A percentile compares a stretch with the other conserved stretches of the same genome.
Evolutionary conservation across 35 echinoderm and acorn worm genomes (phyloP).

Genomic region (Ophioderma brevispina): DNA sequence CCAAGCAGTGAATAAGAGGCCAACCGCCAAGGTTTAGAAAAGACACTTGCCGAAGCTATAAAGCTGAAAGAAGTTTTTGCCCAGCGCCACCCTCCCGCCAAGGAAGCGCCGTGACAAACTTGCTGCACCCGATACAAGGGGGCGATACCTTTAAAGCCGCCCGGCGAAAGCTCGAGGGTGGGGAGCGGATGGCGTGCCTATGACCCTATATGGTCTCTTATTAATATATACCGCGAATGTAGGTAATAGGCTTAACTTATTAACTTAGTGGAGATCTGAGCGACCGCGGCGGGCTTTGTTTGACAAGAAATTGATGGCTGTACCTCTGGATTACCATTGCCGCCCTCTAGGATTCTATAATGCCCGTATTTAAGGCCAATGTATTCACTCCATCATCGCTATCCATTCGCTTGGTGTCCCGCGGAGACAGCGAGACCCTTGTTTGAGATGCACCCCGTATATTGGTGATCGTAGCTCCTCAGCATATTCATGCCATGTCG

Average conservation of each 20-base stretch:
- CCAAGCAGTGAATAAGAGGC: neutral
- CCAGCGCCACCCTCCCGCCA: neutral
- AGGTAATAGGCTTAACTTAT: no score
- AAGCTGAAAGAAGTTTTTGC: neutral
- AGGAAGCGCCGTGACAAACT: neutral
- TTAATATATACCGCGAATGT: no score
- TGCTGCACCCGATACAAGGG: neutral
- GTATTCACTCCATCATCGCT: neutral
- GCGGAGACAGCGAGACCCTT: neutral
- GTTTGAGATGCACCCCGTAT: constrained; percentile 8
- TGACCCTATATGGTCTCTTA: neutral
- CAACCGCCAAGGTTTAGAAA: neutral
- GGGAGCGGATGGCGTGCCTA: neutral
- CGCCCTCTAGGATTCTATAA: neutral
- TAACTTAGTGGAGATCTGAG: no score
- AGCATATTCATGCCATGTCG: constrained; percentile 1
- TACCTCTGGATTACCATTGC: neutral
- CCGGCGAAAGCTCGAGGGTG: neutral
- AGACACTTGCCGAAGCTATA: neutral
- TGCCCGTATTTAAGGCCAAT: constrained; percentile 14
- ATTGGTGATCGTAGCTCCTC: neutral
- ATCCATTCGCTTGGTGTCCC: neutral
- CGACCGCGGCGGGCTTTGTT: no score
- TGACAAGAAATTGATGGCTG: neutral
- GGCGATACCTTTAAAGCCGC: neutral